Base-by-base conservation (phyloP, 1,140 invertebrate species). In the Matsumurasca onukii region DNA sequence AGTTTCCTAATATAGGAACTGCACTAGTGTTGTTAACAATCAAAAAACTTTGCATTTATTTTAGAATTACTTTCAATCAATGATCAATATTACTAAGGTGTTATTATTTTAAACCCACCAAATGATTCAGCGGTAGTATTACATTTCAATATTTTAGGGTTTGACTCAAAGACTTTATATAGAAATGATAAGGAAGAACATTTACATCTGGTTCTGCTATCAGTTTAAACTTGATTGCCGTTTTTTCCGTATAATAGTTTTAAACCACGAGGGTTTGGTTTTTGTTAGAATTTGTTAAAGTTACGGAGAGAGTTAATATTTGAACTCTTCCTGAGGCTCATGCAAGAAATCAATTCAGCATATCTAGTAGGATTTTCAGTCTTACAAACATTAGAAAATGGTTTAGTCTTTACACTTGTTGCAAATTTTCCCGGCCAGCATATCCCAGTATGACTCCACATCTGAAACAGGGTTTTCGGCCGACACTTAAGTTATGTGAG, bases 381-480 rank as follows among this genome's bases (percentile, higher is more conserved):
- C 29, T 61, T 68, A 65, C 73, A 73, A 3, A 65, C 34, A 31
- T 69, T 29, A 0, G 52, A 51, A 72, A 73, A 51, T 73, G 69
- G 57, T 72, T 71, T 51, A 57, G 65, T 51, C 49, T 20, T 49
- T 57, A 62, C 73, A 73, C 22, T 71, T 64, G 22, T 24, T 68
- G 65, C 73, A 73, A 15, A 20, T 62, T 59, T 72, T 73, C 29
- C 68, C 67, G 73, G 71, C n/a, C 69, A 65, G 57, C 69, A 73
- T 55, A 39, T 69, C 22, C 22, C 39, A 12, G n/a, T 45, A 45
- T 45, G 39, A 9, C 39, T 45, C 39, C 39, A 45, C 39, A 45
- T 12, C 39, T 9, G 9, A 45, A 12, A 45, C 39, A 45, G n/a
- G n/a, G n/a, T n/a, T n/a, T n/a, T n/a, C n/a, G n/a, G n/a, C n/a